phyloP scores from a whole-genome alignment of 2,113 vertebrate species.

The Poicephalus gulielmi region DNA sequence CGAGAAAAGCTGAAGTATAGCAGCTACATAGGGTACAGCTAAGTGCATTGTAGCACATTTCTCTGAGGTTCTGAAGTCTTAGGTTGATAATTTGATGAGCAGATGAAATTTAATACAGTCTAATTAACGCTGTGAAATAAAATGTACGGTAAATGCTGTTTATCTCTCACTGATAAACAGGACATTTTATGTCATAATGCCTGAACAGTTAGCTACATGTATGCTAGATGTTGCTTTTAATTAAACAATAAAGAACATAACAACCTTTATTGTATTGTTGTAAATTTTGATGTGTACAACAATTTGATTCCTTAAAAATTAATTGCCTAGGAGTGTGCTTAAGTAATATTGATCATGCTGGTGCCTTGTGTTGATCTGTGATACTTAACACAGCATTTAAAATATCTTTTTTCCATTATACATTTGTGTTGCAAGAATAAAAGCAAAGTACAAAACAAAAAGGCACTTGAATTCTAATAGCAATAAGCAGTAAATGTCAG shows the following conservation, averaged over 20 bases:
- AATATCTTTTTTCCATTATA: constrained; percentile 85
- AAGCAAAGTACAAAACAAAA: constrained; percentile 86
- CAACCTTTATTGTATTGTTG: constrained; percentile 75
- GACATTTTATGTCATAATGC: constrained; percentile 57
- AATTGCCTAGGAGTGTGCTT: constrained; percentile 81
- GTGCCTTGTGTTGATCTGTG: constrained; percentile 74
- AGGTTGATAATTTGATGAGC: constrained; percentile 63
- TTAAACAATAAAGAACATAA: constrained; percentile 83
- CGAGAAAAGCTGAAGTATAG: not conserved
- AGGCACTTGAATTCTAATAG: constrained; percentile 89
- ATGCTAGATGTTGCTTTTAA: constrained; percentile 82
- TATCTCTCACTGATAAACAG: constrained; percentile 59
- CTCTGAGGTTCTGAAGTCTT: constrained; percentile 7
- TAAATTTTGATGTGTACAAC: constrained; percentile 77
- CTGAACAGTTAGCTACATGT: constrained; percentile 64
- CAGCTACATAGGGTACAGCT: not conserved
- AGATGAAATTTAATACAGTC: constrained; percentile 67
- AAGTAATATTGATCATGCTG: constrained; percentile 83
- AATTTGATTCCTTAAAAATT: constrained; percentile 83
- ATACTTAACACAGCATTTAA: constrained; percentile 84
- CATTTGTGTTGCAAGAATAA: constrained; percentile 84
- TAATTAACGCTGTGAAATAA: constrained; percentile 69
- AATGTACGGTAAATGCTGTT: constrained; percentile 25
- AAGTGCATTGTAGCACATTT: not conserved
- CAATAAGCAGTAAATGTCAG: constrained; percentile 88